Conservation (phyloP, 2,888 invertebrate genomes). For the Scaptomyza polygonia region DNA sequence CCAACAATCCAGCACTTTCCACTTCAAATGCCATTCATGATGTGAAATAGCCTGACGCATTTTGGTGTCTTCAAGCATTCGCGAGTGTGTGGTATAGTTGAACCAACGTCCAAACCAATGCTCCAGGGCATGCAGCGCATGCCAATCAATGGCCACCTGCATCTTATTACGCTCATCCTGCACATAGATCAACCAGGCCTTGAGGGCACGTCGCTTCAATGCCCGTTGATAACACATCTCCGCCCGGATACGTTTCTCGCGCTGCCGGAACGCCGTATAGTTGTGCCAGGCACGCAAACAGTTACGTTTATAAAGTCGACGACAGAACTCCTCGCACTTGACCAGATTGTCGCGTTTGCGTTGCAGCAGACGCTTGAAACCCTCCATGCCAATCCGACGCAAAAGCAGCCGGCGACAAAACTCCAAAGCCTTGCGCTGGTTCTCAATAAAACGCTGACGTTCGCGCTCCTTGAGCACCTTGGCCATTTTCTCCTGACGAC, state of each 20-base stretch:
- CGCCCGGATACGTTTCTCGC: constrained; percentile 86
- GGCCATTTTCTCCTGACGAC: constrained; percentile 87
- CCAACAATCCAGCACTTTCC: constrained; percentile 87
- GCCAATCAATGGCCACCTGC: constrained; percentile 90
- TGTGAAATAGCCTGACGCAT: constrained; percentile 82
- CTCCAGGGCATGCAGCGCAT: constrained; percentile 87
- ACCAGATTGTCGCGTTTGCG: constrained; percentile 82
- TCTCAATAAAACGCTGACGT: constrained; percentile 83
- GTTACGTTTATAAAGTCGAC: constrained; percentile 85
- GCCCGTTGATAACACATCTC: constrained; percentile 86
- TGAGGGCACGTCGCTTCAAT: constrained; percentile 85
- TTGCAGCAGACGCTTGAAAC: constrained; percentile 81
- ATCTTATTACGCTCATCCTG: constrained; percentile 84
- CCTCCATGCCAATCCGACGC: constrained; percentile 80
- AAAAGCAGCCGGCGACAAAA: constrained; percentile 83
- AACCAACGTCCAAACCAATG: constrained; percentile 86
- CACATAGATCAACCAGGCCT: constrained; percentile 84
- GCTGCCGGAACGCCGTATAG: constrained; percentile 85
- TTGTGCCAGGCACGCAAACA: constrained; percentile 86
- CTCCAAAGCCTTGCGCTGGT: constrained; percentile 84
- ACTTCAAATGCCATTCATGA: constrained; percentile 84
- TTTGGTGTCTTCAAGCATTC: constrained; percentile 85
- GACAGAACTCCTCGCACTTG: constrained; percentile 85
- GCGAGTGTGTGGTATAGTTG: constrained; percentile 84
- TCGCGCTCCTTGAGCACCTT: constrained; percentile 87